phyloP scores from a whole-genome alignment of 1,140 invertebrate species.

The Drosophila mayri region DNA sequence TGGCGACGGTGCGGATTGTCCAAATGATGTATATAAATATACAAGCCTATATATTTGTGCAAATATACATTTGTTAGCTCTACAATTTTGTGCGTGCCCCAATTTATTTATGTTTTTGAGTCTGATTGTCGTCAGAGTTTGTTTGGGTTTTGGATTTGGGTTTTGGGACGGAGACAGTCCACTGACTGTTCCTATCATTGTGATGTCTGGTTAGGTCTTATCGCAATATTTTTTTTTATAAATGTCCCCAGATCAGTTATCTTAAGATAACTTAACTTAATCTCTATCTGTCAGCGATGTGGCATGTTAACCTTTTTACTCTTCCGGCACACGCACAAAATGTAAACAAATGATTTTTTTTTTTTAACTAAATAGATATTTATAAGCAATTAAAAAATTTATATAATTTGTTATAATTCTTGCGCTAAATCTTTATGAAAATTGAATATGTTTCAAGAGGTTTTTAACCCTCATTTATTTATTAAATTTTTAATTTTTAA shows the following conservation, averaged over 20 bases:
- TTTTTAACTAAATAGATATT: too few relatives aligned
- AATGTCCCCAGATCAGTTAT: neutral
- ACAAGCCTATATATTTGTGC: neutral
- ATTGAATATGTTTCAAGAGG: too few relatives aligned
- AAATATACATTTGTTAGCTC: neutral
- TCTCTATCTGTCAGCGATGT: neutral
- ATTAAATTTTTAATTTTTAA: too few relatives aligned
- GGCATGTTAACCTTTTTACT: neutral
- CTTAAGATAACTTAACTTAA: neutral
- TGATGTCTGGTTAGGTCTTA: neutral
- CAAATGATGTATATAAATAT: neutral
- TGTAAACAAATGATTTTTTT: neutral
- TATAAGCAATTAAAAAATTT: too few relatives aligned
- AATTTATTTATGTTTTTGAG: neutral
- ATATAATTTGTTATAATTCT: too few relatives aligned
- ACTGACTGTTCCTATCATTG: neutral
- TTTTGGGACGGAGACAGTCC: neutral
- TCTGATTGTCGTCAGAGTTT: neutral
- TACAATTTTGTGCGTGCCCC: conserved; percentile 4
- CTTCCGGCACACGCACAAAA: neutral
- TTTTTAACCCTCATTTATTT: too few relatives aligned
- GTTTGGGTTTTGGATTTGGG: too few relatives aligned
- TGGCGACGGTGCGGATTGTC: neutral
- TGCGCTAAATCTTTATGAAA: too few relatives aligned
- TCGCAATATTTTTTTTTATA: neutral